Evolutionary conservation across 2,888 invertebrate genomes (phyloP), one percentile per base, ranked within the genome.

Genomic region (Patella depressa): DNA sequence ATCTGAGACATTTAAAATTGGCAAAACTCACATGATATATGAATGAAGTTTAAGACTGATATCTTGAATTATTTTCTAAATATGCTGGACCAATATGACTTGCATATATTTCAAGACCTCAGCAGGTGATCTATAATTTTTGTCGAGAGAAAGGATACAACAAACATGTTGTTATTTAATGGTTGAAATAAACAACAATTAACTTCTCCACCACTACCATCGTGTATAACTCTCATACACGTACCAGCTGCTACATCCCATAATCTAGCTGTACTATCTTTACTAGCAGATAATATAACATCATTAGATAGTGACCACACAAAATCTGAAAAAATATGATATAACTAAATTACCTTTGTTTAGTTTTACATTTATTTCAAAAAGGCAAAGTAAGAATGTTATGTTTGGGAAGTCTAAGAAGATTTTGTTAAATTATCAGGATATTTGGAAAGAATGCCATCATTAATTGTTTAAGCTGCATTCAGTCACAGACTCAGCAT

Each of bases 281-380:
- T 90, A 2, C 95, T 95, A 81, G 95, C 94, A 72, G 96, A 95
- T 77, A 96, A 95, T 81, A 97, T 93, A 81, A 96, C 92, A 92
- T 96, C 96, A 92, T 96, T 97, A 53, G 95, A 95, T 19, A 94
- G 94, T 0, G 96, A 96, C 96, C 96, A 97, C 90, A 95, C 96
- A 91, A 96, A 95, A 76, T 94, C 96, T 92, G 87, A 93, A 86
- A 78, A 83, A 88, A 59, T 79, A 12, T 54, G 11, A 5, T 11
- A 55, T 3, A 45, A 4, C 45, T 45, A 45, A 4, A 45, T 45
- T 45, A 45, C 9, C 7, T 7, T 45, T 7, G 45, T 45, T 65
- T 65, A 7, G 4, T n/a, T 19, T n/a, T 7, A n/a, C 19, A 7
- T 65, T 0, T 11, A 4, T 19, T n/a, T 24, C 24, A 24, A 65